A percentile compares a stretch with the other conserved stretches of the same genome.
These are phyloP conservation scores for Pachycephus smyrnensis DNA, from an alignment of 2,888 invertebrate species.

Conservation along the genomic window DNA sequence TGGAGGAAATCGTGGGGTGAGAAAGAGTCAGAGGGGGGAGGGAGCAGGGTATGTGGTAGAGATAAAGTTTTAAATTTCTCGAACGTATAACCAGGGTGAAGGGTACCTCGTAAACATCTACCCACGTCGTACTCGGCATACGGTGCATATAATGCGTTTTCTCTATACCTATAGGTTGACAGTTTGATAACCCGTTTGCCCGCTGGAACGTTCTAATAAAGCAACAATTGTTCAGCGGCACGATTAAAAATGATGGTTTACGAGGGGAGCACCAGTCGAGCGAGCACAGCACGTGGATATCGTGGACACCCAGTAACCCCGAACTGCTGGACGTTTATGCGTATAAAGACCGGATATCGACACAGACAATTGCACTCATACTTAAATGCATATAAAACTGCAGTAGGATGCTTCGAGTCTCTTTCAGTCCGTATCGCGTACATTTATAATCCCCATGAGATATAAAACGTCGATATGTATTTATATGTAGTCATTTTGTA, in stretches of 20 bases:
- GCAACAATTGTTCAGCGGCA: slow-evolving; percentile 1
- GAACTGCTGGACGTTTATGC: not conserved
- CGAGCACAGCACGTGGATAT: not conserved
- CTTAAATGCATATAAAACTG: slow-evolving; percentile 31
- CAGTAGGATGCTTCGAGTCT: not conserved
- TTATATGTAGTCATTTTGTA: no score
- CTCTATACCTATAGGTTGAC: not conserved
- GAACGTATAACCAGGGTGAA: not conserved
- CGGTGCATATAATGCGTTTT: not conserved
- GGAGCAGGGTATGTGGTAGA: not conserved
- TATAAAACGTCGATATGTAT: not conserved
- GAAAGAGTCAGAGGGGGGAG: not conserved
- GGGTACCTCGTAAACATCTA: not conserved
- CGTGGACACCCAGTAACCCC: not conserved
- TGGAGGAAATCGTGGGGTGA: not conserved
- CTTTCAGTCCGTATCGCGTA: not conserved
- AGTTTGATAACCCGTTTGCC: not conserved
- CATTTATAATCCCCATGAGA: not conserved
- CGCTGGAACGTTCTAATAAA: not conserved
- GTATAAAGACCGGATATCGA: slow-evolving; percentile 40
- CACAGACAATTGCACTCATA: slow-evolving; percentile 45
- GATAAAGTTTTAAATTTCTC: not conserved
- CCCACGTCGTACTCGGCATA: not conserved
- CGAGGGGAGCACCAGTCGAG: not conserved
- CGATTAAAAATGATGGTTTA: not conserved